Evolutionary conservation across 1,140 invertebrate species (phyloP).

Genomic region (Drosophila nannoptera): DNA sequence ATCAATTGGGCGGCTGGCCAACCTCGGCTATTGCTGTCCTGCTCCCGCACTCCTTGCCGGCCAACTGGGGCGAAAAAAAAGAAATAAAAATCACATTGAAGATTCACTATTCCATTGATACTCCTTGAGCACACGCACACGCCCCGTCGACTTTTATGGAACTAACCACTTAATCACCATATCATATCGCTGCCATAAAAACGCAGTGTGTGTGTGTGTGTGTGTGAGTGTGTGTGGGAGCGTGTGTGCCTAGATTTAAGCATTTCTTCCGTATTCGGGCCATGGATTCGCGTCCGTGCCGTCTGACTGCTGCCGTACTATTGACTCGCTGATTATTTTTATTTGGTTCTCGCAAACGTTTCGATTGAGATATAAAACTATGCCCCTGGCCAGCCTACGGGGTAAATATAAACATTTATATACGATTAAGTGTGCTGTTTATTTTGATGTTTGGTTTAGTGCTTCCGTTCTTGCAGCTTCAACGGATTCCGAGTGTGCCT

Average conservation of each 20-base stretch:
- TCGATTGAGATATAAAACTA: slow-evolving; percentile 76
- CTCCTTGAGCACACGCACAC: slow-evolving; percentile 9
- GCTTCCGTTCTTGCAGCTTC: slow-evolving; percentile 57
- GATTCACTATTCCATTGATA: slow-evolving; percentile 35
- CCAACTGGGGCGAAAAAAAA: neutral
- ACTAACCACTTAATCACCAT: slow-evolving; percentile 41
- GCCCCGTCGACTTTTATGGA: slow-evolving; percentile 37
- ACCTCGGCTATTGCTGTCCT: neutral
- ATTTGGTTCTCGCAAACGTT: slow-evolving; percentile 62
- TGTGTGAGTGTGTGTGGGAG: slow-evolving; percentile 10
- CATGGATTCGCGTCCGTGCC: slow-evolving; percentile 2
- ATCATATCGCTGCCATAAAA: slow-evolving; percentile 45
- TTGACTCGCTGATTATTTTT: slow-evolving; percentile 77
- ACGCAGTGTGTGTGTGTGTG: neutral
- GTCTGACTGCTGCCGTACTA: slow-evolving; percentile 35
- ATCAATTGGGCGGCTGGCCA: neutral
- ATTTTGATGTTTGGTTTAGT: slow-evolving; percentile 76
- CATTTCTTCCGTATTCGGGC: slow-evolving; percentile 41
- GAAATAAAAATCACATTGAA: neutral
- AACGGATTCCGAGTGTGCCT: slow-evolving; percentile 7
- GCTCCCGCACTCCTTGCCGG: neutral
- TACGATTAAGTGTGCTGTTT: slow-evolving; percentile 76
- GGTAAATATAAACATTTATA: slow-evolving; percentile 73
- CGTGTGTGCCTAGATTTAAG: slow-evolving; percentile 48
- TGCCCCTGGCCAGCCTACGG: slow-evolving; percentile 44